Base-by-base conservation (phyloP, 1,140 invertebrate genomes). In the Papilio polyxenes region DNA sequence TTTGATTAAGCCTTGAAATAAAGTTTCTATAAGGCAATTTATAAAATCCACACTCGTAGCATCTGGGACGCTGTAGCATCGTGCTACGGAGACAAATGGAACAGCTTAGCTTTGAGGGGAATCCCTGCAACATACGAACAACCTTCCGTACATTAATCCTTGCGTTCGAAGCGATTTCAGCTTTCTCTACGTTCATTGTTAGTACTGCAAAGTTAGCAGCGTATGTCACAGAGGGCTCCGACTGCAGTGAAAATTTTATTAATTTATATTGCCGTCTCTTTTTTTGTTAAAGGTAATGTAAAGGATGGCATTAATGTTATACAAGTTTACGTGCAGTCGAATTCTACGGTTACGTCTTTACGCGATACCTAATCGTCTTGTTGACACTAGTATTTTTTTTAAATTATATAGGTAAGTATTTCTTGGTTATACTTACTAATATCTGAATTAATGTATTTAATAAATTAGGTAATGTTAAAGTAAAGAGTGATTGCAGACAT, bases 41-140 rank as follows among this genome's bases (percentile, higher is more conserved):
- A n/a, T 59, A 59, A 59, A 59, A 59, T 59, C 56, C 56, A 59
- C 56, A 59, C 56, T 59, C 56, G 56, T 59, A 59, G 56, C 56
- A 59, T 17, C 5, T 59, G 56, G 56, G 17, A 59, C 56, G 56
- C 5, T 6, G 49, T n/a, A 59, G 56, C 56, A 59, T 59, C 56
- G 56, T 59, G 56, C 56, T n/a, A n/a, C 17, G 56, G 56, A 59
- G 56, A 59, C 56, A 59, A 59, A 59, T 59, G 56, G 56, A 59
- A 59, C 56, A 59, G 56, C 56, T 59, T 59, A 59, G 56, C 51
- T 53, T 53, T 53, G 17, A 15, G 51, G 17, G 53, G n/a, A 5
- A 15, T 6, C 5, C 13, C 53, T 7, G 23, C 7, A 44, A 56
- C 13, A 56, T 15, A 56, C 53, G 56, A 59, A 59, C 56, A 59